Evolutionary conservation across 2,113 vertebrate species (phyloP).

Genomic region (Acrocephalus kingi): DNA sequence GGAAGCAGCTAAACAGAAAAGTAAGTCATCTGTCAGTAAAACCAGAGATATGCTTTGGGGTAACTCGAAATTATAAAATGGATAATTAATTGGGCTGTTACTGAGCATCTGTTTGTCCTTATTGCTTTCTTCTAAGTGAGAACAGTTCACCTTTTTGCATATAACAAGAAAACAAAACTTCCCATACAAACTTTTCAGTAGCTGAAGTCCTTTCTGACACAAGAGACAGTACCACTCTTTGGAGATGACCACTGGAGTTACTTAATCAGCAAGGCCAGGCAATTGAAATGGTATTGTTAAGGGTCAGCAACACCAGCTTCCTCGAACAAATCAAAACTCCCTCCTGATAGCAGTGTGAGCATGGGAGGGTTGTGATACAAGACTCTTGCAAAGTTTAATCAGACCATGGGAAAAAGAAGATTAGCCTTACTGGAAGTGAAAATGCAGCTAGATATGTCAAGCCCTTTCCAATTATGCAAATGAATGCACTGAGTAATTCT

Average conservation of each 20-base stretch:
- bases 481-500: slow-evolving; percentile 1
- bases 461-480: slow-evolving; percentile 39
- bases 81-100: slow-evolving; percentile 26
- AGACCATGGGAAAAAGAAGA: background rate
- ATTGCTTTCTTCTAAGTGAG: background rate
- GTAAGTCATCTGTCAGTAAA: slow-evolving; percentile 69
- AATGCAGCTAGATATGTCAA: background rate
- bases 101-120: background rate
- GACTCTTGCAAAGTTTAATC: background rate
- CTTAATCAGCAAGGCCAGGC: background rate
- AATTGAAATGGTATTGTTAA: background rate
- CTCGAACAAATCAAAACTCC: background rate
- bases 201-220: background rate
- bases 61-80: slow-evolving; percentile 51
- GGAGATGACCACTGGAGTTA: background rate
- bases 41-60: slow-evolving; percentile 35
- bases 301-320: background rate
- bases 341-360: background rate
- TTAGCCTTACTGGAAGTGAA: background rate
- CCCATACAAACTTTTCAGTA: background rate
- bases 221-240: background rate
- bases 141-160: background rate
- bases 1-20: slow-evolving; percentile 71
- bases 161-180: background rate
- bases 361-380: background rate